Evolutionary conservation across 2,888 invertebrate species (phyloP).

Genomic region (Apamea anceps): DNA sequence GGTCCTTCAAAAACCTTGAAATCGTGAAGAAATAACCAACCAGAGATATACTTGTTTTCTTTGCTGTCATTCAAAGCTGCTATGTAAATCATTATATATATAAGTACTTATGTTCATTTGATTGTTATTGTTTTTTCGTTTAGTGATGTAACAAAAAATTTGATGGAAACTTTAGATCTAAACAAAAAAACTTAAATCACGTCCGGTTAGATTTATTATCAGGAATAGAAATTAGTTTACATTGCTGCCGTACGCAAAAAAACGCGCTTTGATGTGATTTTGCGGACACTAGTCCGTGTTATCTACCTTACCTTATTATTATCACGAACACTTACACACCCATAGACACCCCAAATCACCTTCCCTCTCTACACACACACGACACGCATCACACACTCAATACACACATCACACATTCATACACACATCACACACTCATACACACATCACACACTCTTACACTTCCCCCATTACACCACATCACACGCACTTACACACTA

Average conservation of each 20-base stretch:
- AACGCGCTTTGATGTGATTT: neutral
- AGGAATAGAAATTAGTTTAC: neutral
- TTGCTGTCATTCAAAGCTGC: constrained; percentile 14
- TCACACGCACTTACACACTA: no score
- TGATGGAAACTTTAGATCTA: neutral
- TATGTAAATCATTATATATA: neutral
- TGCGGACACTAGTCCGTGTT: neutral
- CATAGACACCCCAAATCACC: no score
- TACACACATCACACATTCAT: no score
- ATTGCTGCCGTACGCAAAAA: neutral
- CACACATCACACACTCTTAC: no score
- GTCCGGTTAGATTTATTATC: neutral
- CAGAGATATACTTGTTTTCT: neutral
- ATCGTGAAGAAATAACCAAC: neutral
- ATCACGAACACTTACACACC: no score
- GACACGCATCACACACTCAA: no score
- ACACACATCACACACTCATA: no score
- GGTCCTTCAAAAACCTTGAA: neutral
- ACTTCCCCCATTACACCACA: no score
- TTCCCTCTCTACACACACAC: no score
- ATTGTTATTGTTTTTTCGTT: neutral
- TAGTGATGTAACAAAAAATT: constrained; percentile 8
- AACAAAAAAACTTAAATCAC: neutral
- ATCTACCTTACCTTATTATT: neutral
- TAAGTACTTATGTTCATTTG: neutral